A percentile compares a stretch with the other conserved stretches of the same genome.
phyloP scores from a whole-genome alignment of 2,888 invertebrate genomes.

The Tetragonisca angustula region DNA sequence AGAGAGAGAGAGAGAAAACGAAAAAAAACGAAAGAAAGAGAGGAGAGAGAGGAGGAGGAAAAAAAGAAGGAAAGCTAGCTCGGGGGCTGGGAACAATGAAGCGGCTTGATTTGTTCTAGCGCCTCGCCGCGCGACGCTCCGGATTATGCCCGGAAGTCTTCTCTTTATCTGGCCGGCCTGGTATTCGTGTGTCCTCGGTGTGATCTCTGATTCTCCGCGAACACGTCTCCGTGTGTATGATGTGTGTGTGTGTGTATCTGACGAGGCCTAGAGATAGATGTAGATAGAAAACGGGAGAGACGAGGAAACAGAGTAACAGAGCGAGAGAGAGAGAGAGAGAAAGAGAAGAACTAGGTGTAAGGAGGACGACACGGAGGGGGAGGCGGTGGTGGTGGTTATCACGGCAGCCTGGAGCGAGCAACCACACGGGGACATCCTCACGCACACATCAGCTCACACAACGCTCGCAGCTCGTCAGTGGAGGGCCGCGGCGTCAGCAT shows the following conservation, averaged over 20 bases:
- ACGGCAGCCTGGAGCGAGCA: constrained; percentile 58
- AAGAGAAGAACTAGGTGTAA: constrained; percentile 30
- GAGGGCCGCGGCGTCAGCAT: constrained; percentile 45
- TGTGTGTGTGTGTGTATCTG: too few species aligned
- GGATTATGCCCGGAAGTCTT: constrained; percentile 84
- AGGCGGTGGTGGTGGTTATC: constrained; percentile 55
- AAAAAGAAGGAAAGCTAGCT: constrained; percentile 66
- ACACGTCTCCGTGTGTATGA: background rate
- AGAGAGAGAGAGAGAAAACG: constrained; percentile 45
- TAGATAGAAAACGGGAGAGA: too few species aligned
- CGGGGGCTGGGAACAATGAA: constrained; percentile 76
- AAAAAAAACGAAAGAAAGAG: constrained; percentile 15
- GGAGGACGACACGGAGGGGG: constrained; percentile 50
- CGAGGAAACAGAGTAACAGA: background rate
- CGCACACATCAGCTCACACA: constrained; percentile 45
- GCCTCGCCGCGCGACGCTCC: constrained; percentile 75
- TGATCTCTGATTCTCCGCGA: constrained; percentile 46
- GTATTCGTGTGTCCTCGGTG: constrained; percentile 51
- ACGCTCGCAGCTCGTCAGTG: background rate
- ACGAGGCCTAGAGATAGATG: background rate
- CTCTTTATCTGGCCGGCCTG: constrained; percentile 75
- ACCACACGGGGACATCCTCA: constrained; percentile 42
- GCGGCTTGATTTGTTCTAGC: constrained; percentile 82
- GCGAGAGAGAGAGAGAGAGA: background rate
- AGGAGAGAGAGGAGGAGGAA: constrained; percentile 26